These are phyloP conservation scores for Tauraco erythrolophus DNA, from an alignment of 2,113 vertebrate genomes.

Conservation along the genomic window DNA sequence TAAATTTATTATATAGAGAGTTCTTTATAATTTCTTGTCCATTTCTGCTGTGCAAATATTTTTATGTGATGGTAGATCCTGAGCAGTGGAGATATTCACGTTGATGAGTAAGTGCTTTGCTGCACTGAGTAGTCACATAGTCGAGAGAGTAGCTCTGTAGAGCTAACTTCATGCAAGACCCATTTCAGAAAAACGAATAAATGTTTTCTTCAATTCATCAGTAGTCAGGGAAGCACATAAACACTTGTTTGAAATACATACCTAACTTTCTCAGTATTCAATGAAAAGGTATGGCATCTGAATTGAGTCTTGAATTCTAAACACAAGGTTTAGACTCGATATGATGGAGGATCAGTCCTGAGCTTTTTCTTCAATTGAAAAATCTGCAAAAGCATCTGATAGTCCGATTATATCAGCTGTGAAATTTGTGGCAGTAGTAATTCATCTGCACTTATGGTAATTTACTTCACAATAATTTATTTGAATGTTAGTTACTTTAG, in stretches of 20 bases:
- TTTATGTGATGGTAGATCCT: neutral
- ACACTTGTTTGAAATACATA: neutral
- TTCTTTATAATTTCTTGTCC: neutral
- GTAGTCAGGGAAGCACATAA: neutral
- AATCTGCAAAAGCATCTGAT: neutral
- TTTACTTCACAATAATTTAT: neutral
- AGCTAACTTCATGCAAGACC: neutral
- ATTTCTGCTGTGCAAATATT: neutral
- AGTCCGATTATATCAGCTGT: neutral
- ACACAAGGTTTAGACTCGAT: neutral
- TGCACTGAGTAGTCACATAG: neutral
- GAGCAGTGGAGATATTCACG: accelerated
- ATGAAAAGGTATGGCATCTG: accelerated
- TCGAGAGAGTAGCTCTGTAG: neutral
- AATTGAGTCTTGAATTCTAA: neutral
- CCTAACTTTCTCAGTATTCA: neutral
- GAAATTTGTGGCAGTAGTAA: neutral
- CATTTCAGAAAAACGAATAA: neutral
- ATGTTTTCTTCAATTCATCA: neutral
- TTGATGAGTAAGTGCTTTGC: neutral
- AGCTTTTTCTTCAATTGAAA: neutral
- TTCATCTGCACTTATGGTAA: neutral
- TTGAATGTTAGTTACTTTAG: neutral
- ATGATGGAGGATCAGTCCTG: neutral
- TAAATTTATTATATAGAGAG: neutral